Conservation (phyloP, 2,797 vertebrate genomes). For the Lates japonicus region DNA sequence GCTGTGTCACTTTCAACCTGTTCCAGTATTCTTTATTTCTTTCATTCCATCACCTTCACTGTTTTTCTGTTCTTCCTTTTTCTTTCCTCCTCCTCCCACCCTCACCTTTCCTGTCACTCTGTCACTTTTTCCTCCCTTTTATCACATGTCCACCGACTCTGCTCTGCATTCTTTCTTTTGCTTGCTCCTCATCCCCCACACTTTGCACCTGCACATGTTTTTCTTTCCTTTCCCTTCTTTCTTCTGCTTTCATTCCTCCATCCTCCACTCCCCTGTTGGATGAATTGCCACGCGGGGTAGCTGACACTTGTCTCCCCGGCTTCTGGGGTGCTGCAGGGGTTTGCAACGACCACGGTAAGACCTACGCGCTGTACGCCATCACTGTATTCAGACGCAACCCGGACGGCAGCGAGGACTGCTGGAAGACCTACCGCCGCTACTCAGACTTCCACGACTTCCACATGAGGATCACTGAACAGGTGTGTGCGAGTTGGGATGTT, state of each 20-base stretch:
- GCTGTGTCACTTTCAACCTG: conserved; percentile 51
- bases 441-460: conserved; percentile 99
- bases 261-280: conserved; percentile 45
- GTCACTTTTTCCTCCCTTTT: conserved; percentile 36
- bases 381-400: conserved; percentile 92
- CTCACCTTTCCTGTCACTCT: conserved; percentile 41
- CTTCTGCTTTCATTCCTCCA: conserved; percentile 20
- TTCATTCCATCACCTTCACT: conserved; percentile 76
- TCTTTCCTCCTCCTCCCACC: conserved; percentile 18
- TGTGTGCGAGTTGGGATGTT: conserved; percentile 59
- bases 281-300: conserved; percentile 83
- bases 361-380: conserved; percentile 97
- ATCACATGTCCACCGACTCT: conserved; percentile 20
- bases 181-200: conserved; percentile 5
- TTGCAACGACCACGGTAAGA: conserved; percentile 99
- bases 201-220: conserved; percentile 37
- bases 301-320: conserved; percentile 93
- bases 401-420: conserved; percentile 91
- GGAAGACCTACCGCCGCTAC: conserved; percentile 98
- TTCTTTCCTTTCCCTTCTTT: conserved; percentile 14
- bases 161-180: conserved; percentile 35
- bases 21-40: conserved; percentile 60
- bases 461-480: conserved; percentile 99
- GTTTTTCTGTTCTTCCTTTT: conserved; percentile 73
- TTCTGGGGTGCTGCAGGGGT: conserved; percentile 97